Percentiles rank a stretch among this genome's conserved stretches.
phyloP scores from a whole-genome alignment of 2,888 invertebrate species.

The Tiphia femorata region DNA sequence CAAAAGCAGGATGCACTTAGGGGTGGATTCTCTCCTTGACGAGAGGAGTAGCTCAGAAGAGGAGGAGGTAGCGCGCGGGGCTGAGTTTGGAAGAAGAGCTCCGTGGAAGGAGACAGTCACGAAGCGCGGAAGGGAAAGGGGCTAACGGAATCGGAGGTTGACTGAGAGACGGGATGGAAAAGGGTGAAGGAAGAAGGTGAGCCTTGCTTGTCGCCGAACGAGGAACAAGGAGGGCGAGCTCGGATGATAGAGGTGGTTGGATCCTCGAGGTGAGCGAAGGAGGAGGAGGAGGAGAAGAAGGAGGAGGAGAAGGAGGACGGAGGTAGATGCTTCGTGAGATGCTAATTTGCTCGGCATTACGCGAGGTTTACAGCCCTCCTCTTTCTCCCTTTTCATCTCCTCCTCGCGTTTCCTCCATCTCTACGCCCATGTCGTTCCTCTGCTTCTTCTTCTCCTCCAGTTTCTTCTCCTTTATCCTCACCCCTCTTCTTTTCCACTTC shows the following conservation, averaged over 20 bases:
- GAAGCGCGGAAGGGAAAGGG: not conserved
- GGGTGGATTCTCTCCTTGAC: not conserved
- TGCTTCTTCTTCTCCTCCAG: not conserved
- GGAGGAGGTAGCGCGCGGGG: not conserved
- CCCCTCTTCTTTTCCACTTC: not conserved
- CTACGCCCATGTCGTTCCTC: too few species aligned
- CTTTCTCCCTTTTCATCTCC: slow-evolving; percentile 4
- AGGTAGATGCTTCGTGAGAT: slow-evolving; percentile 20
- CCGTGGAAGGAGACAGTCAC: too few species aligned
- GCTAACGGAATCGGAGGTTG: not conserved
- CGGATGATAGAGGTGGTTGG: too few species aligned
- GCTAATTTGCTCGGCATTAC: slow-evolving; percentile 49
- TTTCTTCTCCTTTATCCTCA: not conserved
- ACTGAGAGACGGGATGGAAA: not conserved
- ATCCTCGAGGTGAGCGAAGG: too few species aligned
- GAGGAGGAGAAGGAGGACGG: not conserved
- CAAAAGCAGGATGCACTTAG: not conserved
- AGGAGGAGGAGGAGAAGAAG: not conserved
- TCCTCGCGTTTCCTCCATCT: not conserved
- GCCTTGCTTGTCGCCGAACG: too few species aligned
- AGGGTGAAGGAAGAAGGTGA: not conserved
- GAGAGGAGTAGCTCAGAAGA: not conserved
- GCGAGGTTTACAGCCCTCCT: slow-evolving; percentile 30
- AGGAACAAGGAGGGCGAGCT: too few species aligned
- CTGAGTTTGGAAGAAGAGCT: not conserved